Base-by-base conservation (phyloP, 2,113 vertebrate genomes). In the Sterrhoptilus dennistouni region DNA sequence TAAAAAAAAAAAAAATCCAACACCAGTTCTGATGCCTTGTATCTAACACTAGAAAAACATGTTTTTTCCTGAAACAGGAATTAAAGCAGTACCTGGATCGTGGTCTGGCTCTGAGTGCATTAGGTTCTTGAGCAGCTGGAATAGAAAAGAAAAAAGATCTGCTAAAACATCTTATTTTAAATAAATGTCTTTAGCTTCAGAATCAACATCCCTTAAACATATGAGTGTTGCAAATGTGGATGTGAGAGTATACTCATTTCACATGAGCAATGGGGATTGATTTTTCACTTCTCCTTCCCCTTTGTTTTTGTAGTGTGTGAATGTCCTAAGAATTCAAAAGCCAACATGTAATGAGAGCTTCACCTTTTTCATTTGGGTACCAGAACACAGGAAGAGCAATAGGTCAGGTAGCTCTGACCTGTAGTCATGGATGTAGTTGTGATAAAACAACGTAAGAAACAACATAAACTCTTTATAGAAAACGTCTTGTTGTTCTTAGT, bases 21-120 rank as follows among this genome's bases (percentile, higher is more conserved):
- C 52, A 77, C 5, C 12, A 40, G 24, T n/a, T 90, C 49, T 47
- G 45, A 35, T 6, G 13, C 53, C 47, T 71, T 31, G 4, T 22
- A 8, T 36, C 35, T 70, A 79, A 70, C 25, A 78, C 35, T 24
- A 75, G 40, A 71, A 20, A 44, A 80, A 68, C 1, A 0, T 1
- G 9, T 5, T 35, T 90, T 59, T 68, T 83, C 28, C 82, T 60
- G 76, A 90, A 96, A 88, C 1, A 96, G 83, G 95, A 98, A 95
- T 65, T 49, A 96, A 97, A 96, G 42, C 44, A 82, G 86, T 98
- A 98, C 98, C 98, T 98, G 96, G 98, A 98, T 94, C 98, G 97
- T 96, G 98, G 98, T 96, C 98, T 98, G 97, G 97, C 92, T 98
- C 94, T 98, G 83, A 97, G 85, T 93, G 82, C 97, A 91, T 93